phyloP scores from a whole-genome alignment of 2,888 invertebrate genomes.

The Cyrtodaria siliqua region DNA sequence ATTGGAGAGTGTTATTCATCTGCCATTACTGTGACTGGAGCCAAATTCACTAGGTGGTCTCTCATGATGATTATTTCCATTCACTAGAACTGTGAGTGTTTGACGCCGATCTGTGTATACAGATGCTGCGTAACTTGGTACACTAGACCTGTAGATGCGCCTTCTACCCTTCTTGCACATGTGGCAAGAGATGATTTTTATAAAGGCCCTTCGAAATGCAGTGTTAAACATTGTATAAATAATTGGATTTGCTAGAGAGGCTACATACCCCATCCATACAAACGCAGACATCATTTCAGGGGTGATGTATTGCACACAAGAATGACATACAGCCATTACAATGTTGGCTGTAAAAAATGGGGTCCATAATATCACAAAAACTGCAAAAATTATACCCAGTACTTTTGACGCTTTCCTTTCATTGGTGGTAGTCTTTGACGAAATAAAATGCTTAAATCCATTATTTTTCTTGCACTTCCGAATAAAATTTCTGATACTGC shows the following conservation, averaged over 20 bases:
- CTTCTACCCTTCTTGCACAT: slow-evolving; percentile 63
- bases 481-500: slow-evolving; percentile 56
- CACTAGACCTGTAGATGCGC: slow-evolving; percentile 48
- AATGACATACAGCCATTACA: slow-evolving; percentile 77
- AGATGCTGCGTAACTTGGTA: slow-evolving; percentile 59
- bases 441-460: slow-evolving; percentile 68
- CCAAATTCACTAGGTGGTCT: neutral
- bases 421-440: slow-evolving; percentile 80
- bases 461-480: slow-evolving; percentile 50
- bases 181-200: slow-evolving; percentile 80
- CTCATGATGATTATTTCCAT: slow-evolving; percentile 42
- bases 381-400: slow-evolving; percentile 85
- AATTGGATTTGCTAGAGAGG: slow-evolving; percentile 85
- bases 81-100: slow-evolving; percentile 73
- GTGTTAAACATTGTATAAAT: slow-evolving; percentile 86
- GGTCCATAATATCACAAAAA: slow-evolving; percentile 85
- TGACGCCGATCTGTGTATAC: slow-evolving; percentile 74
- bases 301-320: slow-evolving; percentile 75
- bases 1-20: too few species aligned
- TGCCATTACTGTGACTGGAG: neutral
- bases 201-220: slow-evolving; percentile 83
- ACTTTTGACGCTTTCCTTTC: slow-evolving; percentile 85
- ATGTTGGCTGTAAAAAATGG: slow-evolving; percentile 85
- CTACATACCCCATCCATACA: slow-evolving; percentile 85
- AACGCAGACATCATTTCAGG: slow-evolving; percentile 81